Conservation (phyloP, 2,888 invertebrate genomes). For the Invenusta paracnida region DNA sequence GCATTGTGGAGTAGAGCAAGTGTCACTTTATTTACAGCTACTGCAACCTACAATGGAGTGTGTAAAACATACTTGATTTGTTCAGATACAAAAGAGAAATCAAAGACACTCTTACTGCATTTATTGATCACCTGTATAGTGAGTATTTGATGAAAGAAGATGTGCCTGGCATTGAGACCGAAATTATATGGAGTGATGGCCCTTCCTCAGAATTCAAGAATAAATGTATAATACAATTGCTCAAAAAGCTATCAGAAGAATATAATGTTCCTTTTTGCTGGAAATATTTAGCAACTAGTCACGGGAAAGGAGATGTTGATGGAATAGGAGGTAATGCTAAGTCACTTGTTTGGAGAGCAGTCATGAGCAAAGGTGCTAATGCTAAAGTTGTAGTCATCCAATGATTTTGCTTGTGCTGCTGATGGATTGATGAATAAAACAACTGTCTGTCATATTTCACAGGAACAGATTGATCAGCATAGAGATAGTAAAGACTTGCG, state of each 20-base stretch:
- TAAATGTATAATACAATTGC: slow-evolving; percentile 35
- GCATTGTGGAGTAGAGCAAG: slow-evolving; percentile 37
- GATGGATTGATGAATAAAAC: not conserved
- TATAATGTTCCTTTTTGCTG: not conserved
- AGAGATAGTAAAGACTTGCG: not conserved
- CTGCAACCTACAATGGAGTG: not conserved
- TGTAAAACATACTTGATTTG: slow-evolving; percentile 37
- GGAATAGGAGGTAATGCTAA: slow-evolving; percentile 1
- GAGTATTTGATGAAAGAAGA: too few relatives aligned
- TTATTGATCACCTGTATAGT: too few relatives aligned
- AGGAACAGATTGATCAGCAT: not conserved
- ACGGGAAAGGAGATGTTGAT: not conserved
- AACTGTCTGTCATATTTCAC: not conserved
- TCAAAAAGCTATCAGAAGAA: not conserved
- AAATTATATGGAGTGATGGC: slow-evolving; percentile 41
- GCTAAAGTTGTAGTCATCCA: not conserved
- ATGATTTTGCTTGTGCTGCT: not conserved
- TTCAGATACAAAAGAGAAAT: slow-evolving; percentile 39
- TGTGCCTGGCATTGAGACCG: not conserved
- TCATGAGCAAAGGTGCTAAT: slow-evolving; percentile 18
- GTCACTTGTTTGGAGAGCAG: not conserved
- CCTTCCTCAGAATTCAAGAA: slow-evolving; percentile 42
- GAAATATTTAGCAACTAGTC: slow-evolving; percentile 14
- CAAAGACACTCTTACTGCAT: not conserved
- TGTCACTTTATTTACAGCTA: slow-evolving; percentile 37